Conservation (phyloP, 2,113 vertebrate species). For the Zosterops pallidus region DNA sequence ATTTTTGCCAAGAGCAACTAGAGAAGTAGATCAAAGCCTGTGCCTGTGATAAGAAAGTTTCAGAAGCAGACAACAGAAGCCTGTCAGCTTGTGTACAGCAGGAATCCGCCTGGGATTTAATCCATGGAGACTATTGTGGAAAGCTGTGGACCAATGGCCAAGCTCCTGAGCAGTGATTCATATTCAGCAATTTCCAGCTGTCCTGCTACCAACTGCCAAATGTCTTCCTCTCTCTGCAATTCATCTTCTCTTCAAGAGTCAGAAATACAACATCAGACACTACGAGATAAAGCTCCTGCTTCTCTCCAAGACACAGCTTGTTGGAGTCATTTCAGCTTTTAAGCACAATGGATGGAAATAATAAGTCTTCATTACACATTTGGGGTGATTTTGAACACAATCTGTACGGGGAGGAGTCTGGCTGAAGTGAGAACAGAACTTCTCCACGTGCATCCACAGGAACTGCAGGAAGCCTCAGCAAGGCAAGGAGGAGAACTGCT, state of each 20-base stretch:
- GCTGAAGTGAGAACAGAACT: background rate
- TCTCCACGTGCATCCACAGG: background rate
- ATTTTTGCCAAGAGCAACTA: conserved; percentile 46
- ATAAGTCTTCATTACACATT: background rate
- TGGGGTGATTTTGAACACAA: background rate
- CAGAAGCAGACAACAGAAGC: conserved; percentile 3
- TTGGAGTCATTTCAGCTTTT: background rate
- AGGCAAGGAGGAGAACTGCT: background rate
- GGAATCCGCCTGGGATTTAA: background rate
- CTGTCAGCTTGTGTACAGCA: background rate
- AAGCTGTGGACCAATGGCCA: background rate
- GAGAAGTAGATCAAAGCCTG: conserved; percentile 44
- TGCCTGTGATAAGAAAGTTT: conserved; percentile 35
- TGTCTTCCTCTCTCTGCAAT: background rate
- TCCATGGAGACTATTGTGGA: background rate
- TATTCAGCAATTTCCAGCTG: conserved; percentile 13
- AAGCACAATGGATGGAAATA: background rate
- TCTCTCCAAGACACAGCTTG: background rate
- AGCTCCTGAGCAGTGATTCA: background rate
- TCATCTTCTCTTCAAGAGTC: background rate
- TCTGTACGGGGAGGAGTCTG: background rate
- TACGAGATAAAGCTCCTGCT: background rate
- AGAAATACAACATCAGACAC: background rate
- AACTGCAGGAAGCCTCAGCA: background rate
- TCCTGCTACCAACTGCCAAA: background rate